Conservation (phyloP, 2,113 vertebrate species). For the Xenotilapia caudafasciata region DNA sequence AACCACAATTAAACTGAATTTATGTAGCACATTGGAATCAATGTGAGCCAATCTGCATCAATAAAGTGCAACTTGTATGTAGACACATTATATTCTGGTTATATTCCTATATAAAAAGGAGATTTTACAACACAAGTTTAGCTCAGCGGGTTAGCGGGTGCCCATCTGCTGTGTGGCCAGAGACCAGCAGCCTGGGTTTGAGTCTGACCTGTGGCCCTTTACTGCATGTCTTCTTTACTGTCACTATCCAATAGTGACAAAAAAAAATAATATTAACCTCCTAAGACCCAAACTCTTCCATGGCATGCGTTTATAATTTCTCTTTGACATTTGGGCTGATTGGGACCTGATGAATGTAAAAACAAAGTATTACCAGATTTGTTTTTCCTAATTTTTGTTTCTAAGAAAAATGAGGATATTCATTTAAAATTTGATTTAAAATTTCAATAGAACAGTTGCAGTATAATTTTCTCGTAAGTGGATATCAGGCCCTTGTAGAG, state of each 20-base stretch:
- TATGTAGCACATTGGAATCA: neutral
- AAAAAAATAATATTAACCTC: neutral
- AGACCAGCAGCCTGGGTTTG: neutral
- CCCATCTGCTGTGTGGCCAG: neutral
- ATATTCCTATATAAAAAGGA: neutral
- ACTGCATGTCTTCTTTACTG: neutral
- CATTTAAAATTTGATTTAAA: neutral
- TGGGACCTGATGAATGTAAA: neutral
- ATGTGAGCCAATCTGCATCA: neutral
- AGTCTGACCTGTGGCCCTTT: neutral
- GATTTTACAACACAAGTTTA: neutral
- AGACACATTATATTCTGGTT: neutral
- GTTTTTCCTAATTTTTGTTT: neutral
- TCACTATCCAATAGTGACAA: neutral
- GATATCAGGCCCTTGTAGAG: neutral
- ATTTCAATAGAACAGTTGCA: neutral
- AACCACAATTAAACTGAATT: neutral
- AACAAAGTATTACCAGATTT: neutral
- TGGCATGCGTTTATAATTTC: neutral
- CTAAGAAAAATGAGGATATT: neutral
- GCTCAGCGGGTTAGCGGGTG: neutral
- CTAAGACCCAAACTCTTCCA: neutral
- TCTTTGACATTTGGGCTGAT: neutral
- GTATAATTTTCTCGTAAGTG: neutral
- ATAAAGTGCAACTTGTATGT: neutral